phyloP scores from a whole-genome alignment of 2,113 vertebrate genomes.

The Callipepla californica region DNA sequence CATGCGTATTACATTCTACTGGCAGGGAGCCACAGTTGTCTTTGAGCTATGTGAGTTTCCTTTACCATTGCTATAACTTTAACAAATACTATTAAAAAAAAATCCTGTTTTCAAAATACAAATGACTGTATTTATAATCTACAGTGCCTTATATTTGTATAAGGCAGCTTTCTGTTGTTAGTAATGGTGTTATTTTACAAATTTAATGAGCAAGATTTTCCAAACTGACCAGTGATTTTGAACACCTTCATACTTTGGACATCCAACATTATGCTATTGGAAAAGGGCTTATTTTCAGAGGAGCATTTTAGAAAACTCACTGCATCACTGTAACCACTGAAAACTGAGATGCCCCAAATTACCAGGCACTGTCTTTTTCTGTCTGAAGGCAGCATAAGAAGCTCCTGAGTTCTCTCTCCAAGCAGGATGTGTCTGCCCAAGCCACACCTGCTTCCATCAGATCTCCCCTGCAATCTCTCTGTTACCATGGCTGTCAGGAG shows the following conservation, averaged over 20 bases:
- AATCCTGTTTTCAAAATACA: not conserved
- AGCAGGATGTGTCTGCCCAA: not conserved
- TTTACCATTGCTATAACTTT: not conserved
- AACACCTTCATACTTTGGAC: not conserved
- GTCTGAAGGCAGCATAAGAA: not conserved
- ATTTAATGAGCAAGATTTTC: not conserved
- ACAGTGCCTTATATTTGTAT: not conserved
- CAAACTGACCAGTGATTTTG: not conserved
- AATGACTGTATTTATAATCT: not conserved
- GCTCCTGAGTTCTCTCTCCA: not conserved
- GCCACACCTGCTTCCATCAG: not conserved
- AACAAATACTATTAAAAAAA: not conserved
- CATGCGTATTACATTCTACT: not conserved
- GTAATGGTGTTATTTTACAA: not conserved
- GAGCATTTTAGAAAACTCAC: not conserved
- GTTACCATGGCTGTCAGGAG: not conserved
- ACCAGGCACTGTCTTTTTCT: not conserved
- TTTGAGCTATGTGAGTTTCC: not conserved
- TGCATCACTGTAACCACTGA: not conserved
- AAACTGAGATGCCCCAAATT: not conserved
- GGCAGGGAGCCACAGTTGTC: not conserved
- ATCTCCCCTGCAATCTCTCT: not conserved
- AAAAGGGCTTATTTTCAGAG: not conserved
- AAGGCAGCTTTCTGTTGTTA: not conserved
- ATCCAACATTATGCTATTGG: not conserved